These are phyloP conservation scores for Oxycera nigricornis DNA, from an alignment of 2,888 invertebrate genomes.

Conservation along the genomic window DNA sequence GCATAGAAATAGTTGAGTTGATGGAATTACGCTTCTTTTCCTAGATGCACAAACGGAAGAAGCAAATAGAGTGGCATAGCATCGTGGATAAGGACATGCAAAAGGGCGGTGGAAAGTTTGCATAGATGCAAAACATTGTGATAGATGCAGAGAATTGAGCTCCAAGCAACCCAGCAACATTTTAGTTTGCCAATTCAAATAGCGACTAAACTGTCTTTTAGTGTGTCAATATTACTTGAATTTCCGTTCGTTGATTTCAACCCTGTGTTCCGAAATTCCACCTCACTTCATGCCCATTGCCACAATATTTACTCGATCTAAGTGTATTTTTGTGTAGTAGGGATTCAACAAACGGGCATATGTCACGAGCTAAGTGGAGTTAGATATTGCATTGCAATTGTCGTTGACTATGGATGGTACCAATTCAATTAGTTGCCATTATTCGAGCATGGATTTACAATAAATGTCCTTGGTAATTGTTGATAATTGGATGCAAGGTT, in stretches of 20 bases:
- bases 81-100: background rate
- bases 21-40: conserved; percentile 1
- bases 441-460: conserved; percentile 12
- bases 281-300: background rate
- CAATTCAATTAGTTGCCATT: conserved; percentile 5
- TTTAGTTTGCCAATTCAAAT: conserved; percentile 32
- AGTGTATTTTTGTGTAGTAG: conserved; percentile 27
- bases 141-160: background rate
- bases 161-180: conserved; percentile 20
- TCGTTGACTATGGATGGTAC: background rate
- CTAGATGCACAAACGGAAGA: background rate
- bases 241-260: background rate
- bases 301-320: conserved; percentile 15
- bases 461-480: conserved; percentile 21
- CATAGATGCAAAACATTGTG: too few species aligned
- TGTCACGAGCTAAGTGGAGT: background rate
- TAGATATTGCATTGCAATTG: conserved; percentile 5
- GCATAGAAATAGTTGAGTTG: conserved; percentile 24
- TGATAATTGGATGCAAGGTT: conserved; percentile 4
- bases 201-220: conserved; percentile 31
- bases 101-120: background rate
- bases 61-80: too few species aligned
- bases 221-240: conserved; percentile 31
- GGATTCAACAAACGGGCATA: conserved; percentile 21
- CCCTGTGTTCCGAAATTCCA: background rate